Evolutionary conservation across 2,888 invertebrate species (phyloP), one percentile per base, ranked within the genome.

Genomic region (Branchipolynoe longqiensis): DNA sequence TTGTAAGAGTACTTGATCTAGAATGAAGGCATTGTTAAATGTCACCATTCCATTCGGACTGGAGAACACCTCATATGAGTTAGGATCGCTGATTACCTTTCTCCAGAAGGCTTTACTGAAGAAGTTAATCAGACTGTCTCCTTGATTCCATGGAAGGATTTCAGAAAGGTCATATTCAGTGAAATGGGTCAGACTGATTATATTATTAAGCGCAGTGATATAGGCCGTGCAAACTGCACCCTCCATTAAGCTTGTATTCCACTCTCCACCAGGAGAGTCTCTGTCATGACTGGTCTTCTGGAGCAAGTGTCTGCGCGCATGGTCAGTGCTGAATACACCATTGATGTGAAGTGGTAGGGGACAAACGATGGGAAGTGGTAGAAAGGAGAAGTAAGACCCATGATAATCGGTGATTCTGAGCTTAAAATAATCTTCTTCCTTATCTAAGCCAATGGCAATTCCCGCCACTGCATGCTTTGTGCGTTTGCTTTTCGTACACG

Each of bases 201-300:
- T 12, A n/a, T 69, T 38, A 69, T 33, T 36, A 12, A 69, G 36
- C 3, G 38, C 36, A 22, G 36, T 69, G n/a, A 36, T 69, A n/a
- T 69, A 69, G 36, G 69, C 28, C 3, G 41, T n/a, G 54, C 78
- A 78, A 4, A 78, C 78, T 78, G 54, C 4, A 14, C 54, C 54
- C 14, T 78, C 78, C 78, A 78, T 78, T 18, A 78, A 33, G 25
- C 28, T 8, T 78, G 28, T 78, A 28, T 78, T 78, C 78, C 78
- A 78, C 1, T 41, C 41, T 33, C 48, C 78, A 48, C 78, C 54
- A 0, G 4, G 2, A 25, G 78, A 78, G n/a, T 0, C 28, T 25
- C 25, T 78, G 22, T 78, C 78, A 25, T 78, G 78, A 31, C n/a
- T 31, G 22, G 48, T 78, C 28, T 78, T 78, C 48, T 41, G 1